phyloP scores from a whole-genome alignment of 2,113 vertebrate genomes.

The Mellivora capensis region DNA sequence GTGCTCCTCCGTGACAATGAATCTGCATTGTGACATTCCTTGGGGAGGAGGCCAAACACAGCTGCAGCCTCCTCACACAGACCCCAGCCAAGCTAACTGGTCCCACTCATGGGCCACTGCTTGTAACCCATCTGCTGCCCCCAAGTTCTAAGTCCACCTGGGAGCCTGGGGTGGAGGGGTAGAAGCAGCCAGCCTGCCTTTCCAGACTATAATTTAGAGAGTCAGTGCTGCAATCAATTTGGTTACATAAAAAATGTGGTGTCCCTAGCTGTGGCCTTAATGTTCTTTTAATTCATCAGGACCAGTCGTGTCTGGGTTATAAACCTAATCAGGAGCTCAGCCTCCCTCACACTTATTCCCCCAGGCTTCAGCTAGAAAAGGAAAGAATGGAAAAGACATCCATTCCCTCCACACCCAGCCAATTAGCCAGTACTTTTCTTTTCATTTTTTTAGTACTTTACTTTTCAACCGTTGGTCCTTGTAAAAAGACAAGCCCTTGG shows the following conservation, averaged over 20 bases:
- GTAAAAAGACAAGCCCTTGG: neutral
- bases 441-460: neutral
- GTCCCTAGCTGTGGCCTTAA: neutral
- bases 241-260: slow-evolving; percentile 4
- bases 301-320: neutral
- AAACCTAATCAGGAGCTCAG: neutral
- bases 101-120: neutral
- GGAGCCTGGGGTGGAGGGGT: neutral
- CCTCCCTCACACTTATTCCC: neutral
- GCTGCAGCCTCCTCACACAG: neutral
- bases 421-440: neutral
- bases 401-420: neutral
- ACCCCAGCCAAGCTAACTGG: too few species aligned
- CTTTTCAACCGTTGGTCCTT: neutral
- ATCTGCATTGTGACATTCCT: neutral
- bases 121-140: neutral
- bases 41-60: neutral
- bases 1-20: neutral
- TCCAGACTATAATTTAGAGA: neutral
- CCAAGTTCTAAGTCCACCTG: neutral
- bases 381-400: neutral
- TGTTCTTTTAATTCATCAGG: slow-evolving; percentile 46
- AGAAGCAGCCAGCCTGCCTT: neutral
- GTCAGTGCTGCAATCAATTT: neutral
- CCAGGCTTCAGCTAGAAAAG: neutral